phyloP scores from a whole-genome alignment of 2,888 invertebrate genomes.

The Rhagium mordax region DNA sequence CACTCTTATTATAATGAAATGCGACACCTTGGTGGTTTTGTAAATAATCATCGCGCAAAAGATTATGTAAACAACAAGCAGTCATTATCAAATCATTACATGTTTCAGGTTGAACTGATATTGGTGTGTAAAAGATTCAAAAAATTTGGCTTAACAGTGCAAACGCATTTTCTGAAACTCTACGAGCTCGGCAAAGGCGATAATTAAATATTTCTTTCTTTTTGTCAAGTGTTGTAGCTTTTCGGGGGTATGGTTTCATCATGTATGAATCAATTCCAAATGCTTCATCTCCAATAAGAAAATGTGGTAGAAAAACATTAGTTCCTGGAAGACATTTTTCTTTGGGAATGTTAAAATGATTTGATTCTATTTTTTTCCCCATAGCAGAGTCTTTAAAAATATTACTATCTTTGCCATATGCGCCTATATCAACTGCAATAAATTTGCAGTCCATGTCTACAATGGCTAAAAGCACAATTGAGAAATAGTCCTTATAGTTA shows the following conservation, averaged over 20 bases:
- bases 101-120: slow-evolving; percentile 40
- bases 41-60: slow-evolving; percentile 45
- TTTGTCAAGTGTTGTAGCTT: slow-evolving; percentile 14
- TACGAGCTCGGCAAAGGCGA: slow-evolving; percentile 38
- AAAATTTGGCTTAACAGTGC: slow-evolving; percentile 45
- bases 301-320: slow-evolving; percentile 28
- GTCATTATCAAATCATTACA: slow-evolving; percentile 39
- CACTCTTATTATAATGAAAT: no score
- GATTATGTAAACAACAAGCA: slow-evolving; percentile 48
- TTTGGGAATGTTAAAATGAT: neutral
- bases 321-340: neutral
- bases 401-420: slow-evolving; percentile 45
- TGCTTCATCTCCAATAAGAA: slow-evolving; percentile 49
- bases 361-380: neutral
- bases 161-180: slow-evolving; percentile 51
- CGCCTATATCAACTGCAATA: slow-evolving; percentile 49
- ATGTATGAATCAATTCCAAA: slow-evolving; percentile 37
- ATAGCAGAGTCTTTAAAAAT: slow-evolving; percentile 37
- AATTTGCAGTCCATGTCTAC: slow-evolving; percentile 51
- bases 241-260: slow-evolving; percentile 41
- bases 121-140: slow-evolving; percentile 47
- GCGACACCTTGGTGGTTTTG: no score
- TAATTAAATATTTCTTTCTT: slow-evolving; percentile 45
- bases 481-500: slow-evolving; percentile 31
- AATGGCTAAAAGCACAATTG: slow-evolving; percentile 49